These are phyloP conservation scores for Schrankia costaestrigalis DNA, from an alignment of 2,888 invertebrate species.

Conservation along the genomic window DNA sequence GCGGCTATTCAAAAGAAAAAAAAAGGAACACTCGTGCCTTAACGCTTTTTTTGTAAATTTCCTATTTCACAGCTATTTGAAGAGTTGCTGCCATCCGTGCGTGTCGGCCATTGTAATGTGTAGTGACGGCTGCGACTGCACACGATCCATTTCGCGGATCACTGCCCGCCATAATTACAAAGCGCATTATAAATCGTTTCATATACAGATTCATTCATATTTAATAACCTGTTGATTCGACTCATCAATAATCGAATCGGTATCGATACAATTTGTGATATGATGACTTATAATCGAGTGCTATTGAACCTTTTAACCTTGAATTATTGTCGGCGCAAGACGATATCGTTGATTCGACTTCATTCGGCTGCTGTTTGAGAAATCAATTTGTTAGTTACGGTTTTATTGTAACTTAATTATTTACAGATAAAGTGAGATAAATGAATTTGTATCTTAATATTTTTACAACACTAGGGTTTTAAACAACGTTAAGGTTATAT, in stretches of 20 bases:
- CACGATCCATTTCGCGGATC: constrained; percentile 59
- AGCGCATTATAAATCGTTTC: constrained; percentile 42
- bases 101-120: constrained; percentile 32
- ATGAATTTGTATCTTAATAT: too few species aligned
- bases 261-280: constrained; percentile 41
- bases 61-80: constrained; percentile 46
- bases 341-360: constrained; percentile 25
- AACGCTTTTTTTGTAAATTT: constrained; percentile 27
- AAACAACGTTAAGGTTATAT: too few species aligned
- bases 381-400: constrained; percentile 20
- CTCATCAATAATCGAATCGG: constrained; percentile 46
- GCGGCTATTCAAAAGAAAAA: constrained; percentile 4
- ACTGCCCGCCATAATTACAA: constrained; percentile 59
- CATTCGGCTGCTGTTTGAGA: constrained; percentile 20
- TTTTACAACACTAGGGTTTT: constrained; percentile 14
- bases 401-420: constrained; percentile 14
- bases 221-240: constrained; percentile 55
- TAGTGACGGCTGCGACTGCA: constrained; percentile 27
- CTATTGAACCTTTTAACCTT: constrained; percentile 40
- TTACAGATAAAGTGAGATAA: constrained; percentile 10
- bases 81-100: constrained; percentile 28
- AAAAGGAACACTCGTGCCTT: constrained; percentile 12
- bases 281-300: constrained; percentile 42
- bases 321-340: constrained; percentile 23
- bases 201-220: constrained; percentile 31